Conservation (phyloP, 2,113 vertebrate species). For the Picathartes gymnocephalus region DNA sequence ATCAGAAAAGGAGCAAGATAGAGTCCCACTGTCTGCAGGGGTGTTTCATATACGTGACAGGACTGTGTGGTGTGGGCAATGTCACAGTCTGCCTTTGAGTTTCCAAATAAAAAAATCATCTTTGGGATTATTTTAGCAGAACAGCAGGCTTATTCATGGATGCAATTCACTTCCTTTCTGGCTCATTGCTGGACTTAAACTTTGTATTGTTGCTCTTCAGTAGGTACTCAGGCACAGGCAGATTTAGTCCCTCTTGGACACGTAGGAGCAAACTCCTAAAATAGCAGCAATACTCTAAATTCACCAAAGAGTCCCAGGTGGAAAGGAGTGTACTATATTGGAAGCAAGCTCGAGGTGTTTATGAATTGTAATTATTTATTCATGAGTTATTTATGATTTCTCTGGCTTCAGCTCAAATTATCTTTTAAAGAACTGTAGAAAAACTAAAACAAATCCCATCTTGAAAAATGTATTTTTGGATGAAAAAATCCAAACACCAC, state of each 20-base stretch:
- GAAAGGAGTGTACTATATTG: background rate
- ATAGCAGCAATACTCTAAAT: conserved; percentile 13
- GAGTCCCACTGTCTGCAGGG: conserved; percentile 12
- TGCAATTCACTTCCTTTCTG: conserved; percentile 1
- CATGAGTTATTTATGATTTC: conserved; percentile 67
- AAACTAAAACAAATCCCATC: conserved; percentile 49
- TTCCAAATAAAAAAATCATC: background rate
- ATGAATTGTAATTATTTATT: conserved; percentile 68
- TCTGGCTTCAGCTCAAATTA: conserved; percentile 47
- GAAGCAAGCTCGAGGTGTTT: conserved; percentile 49
- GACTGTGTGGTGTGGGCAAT: conserved; percentile 5
- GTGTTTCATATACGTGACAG: background rate
- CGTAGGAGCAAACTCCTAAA: background rate
- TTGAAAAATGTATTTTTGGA: conserved; percentile 70
- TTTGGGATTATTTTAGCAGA: conserved; percentile 39
- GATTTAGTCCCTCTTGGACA: background rate
- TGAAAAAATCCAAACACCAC: background rate
- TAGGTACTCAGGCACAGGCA: background rate
- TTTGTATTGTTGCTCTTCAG: conserved; percentile 28
- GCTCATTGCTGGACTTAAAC: background rate
- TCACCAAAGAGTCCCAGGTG: background rate
- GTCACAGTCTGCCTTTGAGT: conserved; percentile 9
- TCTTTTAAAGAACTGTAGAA: conserved; percentile 33
- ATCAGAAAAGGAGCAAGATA: background rate
- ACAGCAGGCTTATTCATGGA: conserved; percentile 39